Base-by-base conservation (phyloP, 2,888 invertebrate genomes). In the Volucella inflata region DNA sequence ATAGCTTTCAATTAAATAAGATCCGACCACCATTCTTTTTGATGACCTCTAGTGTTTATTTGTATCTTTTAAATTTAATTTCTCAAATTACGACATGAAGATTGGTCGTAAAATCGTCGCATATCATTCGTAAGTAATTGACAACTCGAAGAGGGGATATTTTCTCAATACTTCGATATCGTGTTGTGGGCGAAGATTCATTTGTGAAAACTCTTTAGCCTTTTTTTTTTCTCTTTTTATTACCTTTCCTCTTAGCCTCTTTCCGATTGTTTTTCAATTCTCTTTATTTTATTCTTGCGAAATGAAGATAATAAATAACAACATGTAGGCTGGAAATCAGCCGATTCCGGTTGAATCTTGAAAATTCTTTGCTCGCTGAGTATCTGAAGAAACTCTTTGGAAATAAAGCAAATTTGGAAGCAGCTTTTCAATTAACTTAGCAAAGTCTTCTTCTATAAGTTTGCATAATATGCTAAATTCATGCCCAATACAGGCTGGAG, bases 171-270 rank as follows among this genome's bases (percentile, higher is more conserved):
- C 38, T 38, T 38, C 42, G 59, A 17, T 17, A 42, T 21, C 21
- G 21, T 59, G 38, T 42, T 8, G 59, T 59, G 59, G 59, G 59
- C 59, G 59, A 17, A 59, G 42, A 57, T 40, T 57, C 16, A 40
- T 40, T 8, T 8, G 17, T 21, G 21, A 21, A 21, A 21, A 21
- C 21, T 53, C n/a, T 51, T 51, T 16, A 12, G 21, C 11, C 3
- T 30, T 21, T 30, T 53, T 10, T 9, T 11, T 10, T 8, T 17
- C 21, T n/a, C 10, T 12, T 36, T 38, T 38, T 38, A 55, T 38
- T 55, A 36, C 38, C 30, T 38, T 36, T 38, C 38, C 30, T 38
- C 14, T 38, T 38, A 36, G 11, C n/a, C 36, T n/a, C 55, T 57
- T 57, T 57, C 38, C 55, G 17, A 42, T 42, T 17, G 42, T 59